Evolutionary conservation across 1,140 invertebrate genomes (phyloP).

Genomic region (Drosophila murphyi): DNA sequence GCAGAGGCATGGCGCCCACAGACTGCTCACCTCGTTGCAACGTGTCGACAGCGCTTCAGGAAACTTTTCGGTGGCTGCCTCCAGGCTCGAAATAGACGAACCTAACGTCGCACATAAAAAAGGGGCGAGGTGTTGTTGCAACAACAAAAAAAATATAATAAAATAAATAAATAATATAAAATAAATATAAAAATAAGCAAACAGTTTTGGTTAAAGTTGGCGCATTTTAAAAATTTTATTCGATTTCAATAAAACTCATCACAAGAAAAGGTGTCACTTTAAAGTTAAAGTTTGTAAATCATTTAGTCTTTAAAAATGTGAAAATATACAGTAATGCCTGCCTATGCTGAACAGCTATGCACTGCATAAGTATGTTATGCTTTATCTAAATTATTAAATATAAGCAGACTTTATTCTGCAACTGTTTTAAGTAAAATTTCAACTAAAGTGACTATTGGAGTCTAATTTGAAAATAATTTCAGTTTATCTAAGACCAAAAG

Average conservation of each 20-base stretch:
- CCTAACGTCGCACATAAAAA: constrained; percentile 83
- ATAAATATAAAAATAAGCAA: background rate
- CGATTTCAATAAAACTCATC: background rate
- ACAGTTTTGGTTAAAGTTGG: background rate
- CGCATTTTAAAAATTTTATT: background rate
- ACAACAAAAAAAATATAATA: constrained; percentile 8
- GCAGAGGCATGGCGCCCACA: constrained; percentile 90
- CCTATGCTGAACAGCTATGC: too few relatives aligned
- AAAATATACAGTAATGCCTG: too few relatives aligned
- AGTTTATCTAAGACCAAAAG: too few relatives aligned
- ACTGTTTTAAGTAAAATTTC: too few relatives aligned
- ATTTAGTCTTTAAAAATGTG: too few relatives aligned
- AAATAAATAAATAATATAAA: background rate
- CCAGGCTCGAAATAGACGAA: constrained; percentile 86
- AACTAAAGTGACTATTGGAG: too few relatives aligned
- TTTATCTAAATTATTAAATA: too few relatives aligned
- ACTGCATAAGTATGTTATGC: too few relatives aligned
- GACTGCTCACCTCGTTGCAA: constrained; percentile 88
- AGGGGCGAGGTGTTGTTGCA: constrained; percentile 4
- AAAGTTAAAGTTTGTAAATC: background rate
- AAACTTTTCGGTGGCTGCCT: constrained; percentile 86
- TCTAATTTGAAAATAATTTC: too few relatives aligned
- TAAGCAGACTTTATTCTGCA: too few relatives aligned
- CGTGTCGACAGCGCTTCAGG: constrained; percentile 85
- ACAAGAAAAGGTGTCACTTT: background rate